Evolutionary conservation across 2,888 invertebrate species (phyloP).

Genomic region (Plemyria rubiginata): DNA sequence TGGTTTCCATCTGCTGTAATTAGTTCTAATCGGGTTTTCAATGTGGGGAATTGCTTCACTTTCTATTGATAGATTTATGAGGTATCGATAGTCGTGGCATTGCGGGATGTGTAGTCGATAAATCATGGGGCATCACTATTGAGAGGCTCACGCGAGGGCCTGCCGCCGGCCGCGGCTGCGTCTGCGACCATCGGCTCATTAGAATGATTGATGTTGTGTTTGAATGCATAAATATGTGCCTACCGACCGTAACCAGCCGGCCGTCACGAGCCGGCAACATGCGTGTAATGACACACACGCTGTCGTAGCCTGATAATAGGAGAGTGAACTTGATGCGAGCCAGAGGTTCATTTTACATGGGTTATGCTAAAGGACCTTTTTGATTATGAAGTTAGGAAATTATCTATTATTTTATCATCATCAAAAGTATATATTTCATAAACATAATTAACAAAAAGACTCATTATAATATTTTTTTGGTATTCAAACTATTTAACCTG

Average conservation of each 20-base stretch:
- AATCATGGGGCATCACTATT: slow-evolving; percentile 60
- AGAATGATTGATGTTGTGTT: slow-evolving; percentile 82
- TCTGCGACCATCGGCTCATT: slow-evolving; percentile 70
- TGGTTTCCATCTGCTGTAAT: slow-evolving; percentile 39
- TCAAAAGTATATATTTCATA: no score
- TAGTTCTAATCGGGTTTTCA: slow-evolving; percentile 42
- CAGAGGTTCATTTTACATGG: not conserved
- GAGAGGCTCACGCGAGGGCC: slow-evolving; percentile 55
- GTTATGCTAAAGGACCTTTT: no score
- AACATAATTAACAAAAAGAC: no score
- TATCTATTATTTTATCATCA: no score
- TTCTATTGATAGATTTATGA: slow-evolving; percentile 45
- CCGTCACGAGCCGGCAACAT: slow-evolving; percentile 65
- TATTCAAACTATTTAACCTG: no score
- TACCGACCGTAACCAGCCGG: slow-evolving; percentile 60
- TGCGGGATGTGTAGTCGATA: slow-evolving; percentile 47
- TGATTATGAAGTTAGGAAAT: no score
- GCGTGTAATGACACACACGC: slow-evolving; percentile 56
- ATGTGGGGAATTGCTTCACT: slow-evolving; percentile 36
- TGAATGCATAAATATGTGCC: slow-evolving; percentile 76
- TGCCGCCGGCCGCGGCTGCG: slow-evolving; percentile 52
- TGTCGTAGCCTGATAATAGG: slow-evolving; percentile 31
- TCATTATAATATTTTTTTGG: no score
- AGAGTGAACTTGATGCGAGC: slow-evolving; percentile 9
- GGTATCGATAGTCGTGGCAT: slow-evolving; percentile 45